Percentiles rank a stretch among this genome's conserved stretches.
These are phyloP conservation scores for Chloroclystis v-ata DNA, from an alignment of 2,888 invertebrate species.

Conservation along the genomic window DNA sequence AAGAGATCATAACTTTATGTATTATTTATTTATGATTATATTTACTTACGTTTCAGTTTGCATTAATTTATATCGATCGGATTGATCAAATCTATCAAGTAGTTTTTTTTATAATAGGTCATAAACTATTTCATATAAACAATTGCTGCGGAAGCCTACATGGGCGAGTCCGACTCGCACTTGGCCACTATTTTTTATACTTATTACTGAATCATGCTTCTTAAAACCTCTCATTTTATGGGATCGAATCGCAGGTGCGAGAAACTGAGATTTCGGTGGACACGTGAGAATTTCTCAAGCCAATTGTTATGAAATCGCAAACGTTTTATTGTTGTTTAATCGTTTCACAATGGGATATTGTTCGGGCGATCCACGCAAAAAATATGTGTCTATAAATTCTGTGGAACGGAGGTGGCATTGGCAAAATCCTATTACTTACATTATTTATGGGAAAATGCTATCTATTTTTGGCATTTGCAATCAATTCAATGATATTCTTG, in stretches of 20 bases:
- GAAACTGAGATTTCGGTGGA: conserved; percentile 36
- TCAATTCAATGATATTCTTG: neutral
- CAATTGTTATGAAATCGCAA: conserved; percentile 64
- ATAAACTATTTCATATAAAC: too few species aligned
- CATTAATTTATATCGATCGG: too few species aligned
- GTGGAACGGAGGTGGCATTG: conserved; percentile 16
- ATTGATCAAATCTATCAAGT: too few species aligned
- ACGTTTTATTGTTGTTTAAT: conserved; percentile 61
- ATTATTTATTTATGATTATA: too few species aligned
- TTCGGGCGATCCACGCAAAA: conserved; percentile 44
- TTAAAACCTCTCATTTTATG: conserved; percentile 23
- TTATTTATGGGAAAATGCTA: too few species aligned
- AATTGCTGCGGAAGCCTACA: too few species aligned
- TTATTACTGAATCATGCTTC: conserved; percentile 12
- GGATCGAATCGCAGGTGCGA: conserved; percentile 41
- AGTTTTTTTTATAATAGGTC: too few species aligned
- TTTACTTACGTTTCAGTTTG: too few species aligned
- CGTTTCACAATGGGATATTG: conserved; percentile 58
- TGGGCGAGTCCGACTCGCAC: too few species aligned
- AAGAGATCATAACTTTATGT: too few species aligned
- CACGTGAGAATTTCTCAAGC: conserved; percentile 63
- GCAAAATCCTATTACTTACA: neutral
- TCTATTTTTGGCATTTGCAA: too few species aligned
- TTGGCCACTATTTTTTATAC: too few species aligned
- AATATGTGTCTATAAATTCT: conserved; percentile 31